These are phyloP conservation scores for Marcusenius ussheri DNA, from an alignment of 2,113 vertebrate genomes.

Conservation along the genomic window DNA sequence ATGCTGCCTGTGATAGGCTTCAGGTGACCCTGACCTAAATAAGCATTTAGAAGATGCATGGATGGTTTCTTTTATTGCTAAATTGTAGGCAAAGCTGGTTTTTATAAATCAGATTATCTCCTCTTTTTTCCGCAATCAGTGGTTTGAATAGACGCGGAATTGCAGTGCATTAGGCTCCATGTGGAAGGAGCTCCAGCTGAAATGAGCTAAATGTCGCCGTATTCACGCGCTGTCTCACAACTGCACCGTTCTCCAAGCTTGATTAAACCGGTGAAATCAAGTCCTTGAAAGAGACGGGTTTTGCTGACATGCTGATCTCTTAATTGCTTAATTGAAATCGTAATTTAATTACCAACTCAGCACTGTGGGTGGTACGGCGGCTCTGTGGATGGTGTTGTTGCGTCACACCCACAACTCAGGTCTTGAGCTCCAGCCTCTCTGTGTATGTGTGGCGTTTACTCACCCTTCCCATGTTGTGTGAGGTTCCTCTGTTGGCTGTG, in stretches of 20 bases:
- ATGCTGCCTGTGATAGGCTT: background rate
- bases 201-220: background rate
- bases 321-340: constrained; percentile 1
- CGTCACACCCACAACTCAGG: background rate
- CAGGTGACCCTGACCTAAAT: background rate
- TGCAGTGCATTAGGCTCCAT: background rate
- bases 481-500: background rate
- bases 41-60: background rate
- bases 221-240: background rate
- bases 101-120: constrained; percentile 1
- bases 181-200: background rate
- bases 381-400: background rate
- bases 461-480: background rate
- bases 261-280: background rate
- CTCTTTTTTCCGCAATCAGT: background rate
- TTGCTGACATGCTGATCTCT: background rate
- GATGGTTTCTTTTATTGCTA: background rate
- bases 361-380: background rate
- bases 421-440: background rate
- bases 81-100: constrained; percentile 1
- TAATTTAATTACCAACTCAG: background rate
- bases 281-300: background rate
- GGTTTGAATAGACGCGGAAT: background rate
- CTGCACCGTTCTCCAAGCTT: background rate
- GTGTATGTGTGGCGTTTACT: background rate